These are phyloP conservation scores for Oscheius myriophilus DNA, from an alignment of 2,888 invertebrate species.

Conservation along the genomic window DNA sequence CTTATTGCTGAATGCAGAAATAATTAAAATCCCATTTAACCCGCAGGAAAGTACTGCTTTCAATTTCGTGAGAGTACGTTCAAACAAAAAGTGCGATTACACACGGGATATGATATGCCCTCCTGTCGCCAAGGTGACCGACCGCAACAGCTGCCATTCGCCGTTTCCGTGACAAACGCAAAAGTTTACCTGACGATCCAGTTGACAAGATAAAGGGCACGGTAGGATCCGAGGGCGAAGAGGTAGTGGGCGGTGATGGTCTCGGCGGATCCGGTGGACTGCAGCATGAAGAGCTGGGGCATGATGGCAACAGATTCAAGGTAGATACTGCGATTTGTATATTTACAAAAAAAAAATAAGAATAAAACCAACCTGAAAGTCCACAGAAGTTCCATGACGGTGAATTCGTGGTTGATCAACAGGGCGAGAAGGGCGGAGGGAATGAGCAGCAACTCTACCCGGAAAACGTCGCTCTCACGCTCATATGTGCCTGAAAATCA, in stretches of 20 bases:
- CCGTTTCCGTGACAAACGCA: not conserved
- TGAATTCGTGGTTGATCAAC: constrained; percentile 92
- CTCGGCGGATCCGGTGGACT: constrained; percentile 90
- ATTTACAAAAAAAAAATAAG: not conserved
- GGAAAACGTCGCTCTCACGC: constrained; percentile 91
- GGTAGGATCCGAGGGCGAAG: constrained; percentile 74
- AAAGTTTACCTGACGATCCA: constrained; percentile 71
- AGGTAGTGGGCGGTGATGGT: constrained; percentile 82
- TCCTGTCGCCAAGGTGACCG: too few species aligned
- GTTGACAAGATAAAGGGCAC: constrained; percentile 75
- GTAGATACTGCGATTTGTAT: constrained; percentile 79
- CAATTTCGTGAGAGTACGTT: too few species aligned
- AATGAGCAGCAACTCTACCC: constrained; percentile 91
- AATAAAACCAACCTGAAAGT: constrained; percentile 40
- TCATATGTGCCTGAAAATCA: constrained; percentile 72
- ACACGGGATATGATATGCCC: too few species aligned
- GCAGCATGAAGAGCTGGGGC: constrained; percentile 97
- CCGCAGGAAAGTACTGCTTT: too few species aligned
- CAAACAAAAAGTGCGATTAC: too few species aligned
- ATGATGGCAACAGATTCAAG: constrained; percentile 97
- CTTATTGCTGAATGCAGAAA: too few species aligned
- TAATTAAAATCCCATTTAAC: too few species aligned
- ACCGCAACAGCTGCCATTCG: not conserved
- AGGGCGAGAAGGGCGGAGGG: constrained; percentile 87
- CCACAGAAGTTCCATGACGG: constrained; percentile 79